A percentile compares a stretch with the other conserved stretches of the same genome.
Conservation (phyloP, 2,113 vertebrate species). For the Rynchops niger region DNA sequence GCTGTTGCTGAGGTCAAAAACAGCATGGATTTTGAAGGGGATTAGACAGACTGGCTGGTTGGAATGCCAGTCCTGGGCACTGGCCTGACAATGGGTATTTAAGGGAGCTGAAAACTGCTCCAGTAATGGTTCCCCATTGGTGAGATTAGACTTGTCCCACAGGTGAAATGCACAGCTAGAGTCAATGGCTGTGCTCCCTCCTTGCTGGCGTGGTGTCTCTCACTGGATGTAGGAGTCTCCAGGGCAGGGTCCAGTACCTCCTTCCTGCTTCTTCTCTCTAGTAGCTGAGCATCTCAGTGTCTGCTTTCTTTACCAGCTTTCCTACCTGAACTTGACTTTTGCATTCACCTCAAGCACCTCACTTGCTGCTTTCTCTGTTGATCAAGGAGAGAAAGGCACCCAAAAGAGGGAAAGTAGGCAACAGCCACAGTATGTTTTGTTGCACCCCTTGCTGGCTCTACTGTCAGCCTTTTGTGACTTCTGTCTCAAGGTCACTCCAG, state of each 20-base stretch:
- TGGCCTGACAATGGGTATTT: background rate
- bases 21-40: conserved; percentile 30
- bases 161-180: background rate
- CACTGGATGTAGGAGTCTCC: too few species aligned
- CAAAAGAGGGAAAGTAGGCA: background rate
- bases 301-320: background rate
- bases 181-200: background rate
- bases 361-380: background rate
- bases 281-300: background rate
- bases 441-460: background rate
- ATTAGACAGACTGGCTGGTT: conserved; percentile 51
- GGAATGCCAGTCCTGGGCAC: conserved; percentile 45
- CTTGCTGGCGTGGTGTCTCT: accelerated
- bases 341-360: background rate
- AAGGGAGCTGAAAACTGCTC: background rate
- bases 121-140: background rate
- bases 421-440: background rate
- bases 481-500: background rate
- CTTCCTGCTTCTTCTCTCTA: background rate
- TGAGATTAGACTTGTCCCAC: background rate
- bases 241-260: background rate
- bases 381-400: background rate
- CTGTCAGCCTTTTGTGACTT: background rate
- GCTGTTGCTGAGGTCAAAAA: conserved; percentile 44
- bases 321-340: background rate